Percentiles rank a stretch among this genome's conserved stretches.
Conservation (phyloP, 1,140 invertebrate genomes). For the honey bee (Apis mellifera) region Amel_HAv3.1 CM009943.2:3568001-3568500, state of each 20-base stretch:
- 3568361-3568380: neutral
- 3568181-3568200: slow-evolving; percentile 55
- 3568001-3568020: slow-evolving; percentile 59
- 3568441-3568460: slow-evolving; percentile 50
- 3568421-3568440: slow-evolving; percentile 27
- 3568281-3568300: no score
- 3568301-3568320: slow-evolving; percentile 1
- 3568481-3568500: slow-evolving; percentile 36
- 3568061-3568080: neutral
- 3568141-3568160: slow-evolving; percentile 60
- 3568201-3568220: neutral
- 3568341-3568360: neutral
- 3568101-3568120: slow-evolving; percentile 37
- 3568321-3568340: slow-evolving; percentile 28
- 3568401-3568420: slow-evolving; percentile 29
- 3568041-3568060: slow-evolving; percentile 51
- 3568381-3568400: no score
- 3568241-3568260: no score
- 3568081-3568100: neutral
- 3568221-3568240: neutral
- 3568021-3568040: slow-evolving; percentile 37
- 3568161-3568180: slow-evolving; percentile 59
- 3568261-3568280: no score
- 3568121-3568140: slow-evolving; percentile 59
- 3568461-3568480: slow-evolving; percentile 31